Base-by-base conservation (phyloP, 2,113 vertebrate species). In the Maccullochella peelii region DNA sequence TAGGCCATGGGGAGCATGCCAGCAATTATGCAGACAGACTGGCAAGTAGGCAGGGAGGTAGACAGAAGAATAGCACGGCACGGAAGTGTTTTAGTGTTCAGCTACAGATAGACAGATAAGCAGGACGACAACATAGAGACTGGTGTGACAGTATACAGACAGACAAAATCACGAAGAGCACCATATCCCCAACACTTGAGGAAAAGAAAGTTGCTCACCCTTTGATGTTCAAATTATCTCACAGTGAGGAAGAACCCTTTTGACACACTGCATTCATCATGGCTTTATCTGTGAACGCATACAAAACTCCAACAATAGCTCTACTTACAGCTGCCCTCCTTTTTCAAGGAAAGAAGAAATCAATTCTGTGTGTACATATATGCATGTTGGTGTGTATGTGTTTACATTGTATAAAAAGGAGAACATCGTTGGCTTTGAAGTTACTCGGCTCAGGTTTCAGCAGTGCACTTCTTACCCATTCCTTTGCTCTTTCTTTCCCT, bases 21-120 rank as follows among this genome's bases (percentile, higher is more conserved):
- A 83, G 77, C 79, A 78, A 77, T 83, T 84, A 88, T 82, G 40
- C 71, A 59, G 69, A 80, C 79, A 73, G 69, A 84, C 65, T 73
- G 69, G 77, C 70, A 72, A 38, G 70, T 76, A 40, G 67, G 27
- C 80, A 80, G 78, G 57, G 70, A 73, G 73, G 62, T 40, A 79
- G 86, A 79, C 81, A 66, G 82, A 86, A 75, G 80, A 73, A 77
- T 27, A 61, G 57, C 62, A 71, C 77, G 86, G 83, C 68, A 76
- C 72, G 80, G 68, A 57, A 12, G 47, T 75, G 66, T 80, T 73
- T 79, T 2, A 83, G 57, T 36, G 4, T 2, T 87, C 80, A 84
- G 74, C 44, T 68, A 40, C 68, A 78, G 81, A 80, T 52, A 81
- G 71, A 83, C 40, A 68, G 66, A 50, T 67, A 72, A 59, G 44